These are phyloP conservation scores for Drosophila melanocephala DNA, from an alignment of 2,888 invertebrate genomes.

Conservation along the genomic window DNA sequence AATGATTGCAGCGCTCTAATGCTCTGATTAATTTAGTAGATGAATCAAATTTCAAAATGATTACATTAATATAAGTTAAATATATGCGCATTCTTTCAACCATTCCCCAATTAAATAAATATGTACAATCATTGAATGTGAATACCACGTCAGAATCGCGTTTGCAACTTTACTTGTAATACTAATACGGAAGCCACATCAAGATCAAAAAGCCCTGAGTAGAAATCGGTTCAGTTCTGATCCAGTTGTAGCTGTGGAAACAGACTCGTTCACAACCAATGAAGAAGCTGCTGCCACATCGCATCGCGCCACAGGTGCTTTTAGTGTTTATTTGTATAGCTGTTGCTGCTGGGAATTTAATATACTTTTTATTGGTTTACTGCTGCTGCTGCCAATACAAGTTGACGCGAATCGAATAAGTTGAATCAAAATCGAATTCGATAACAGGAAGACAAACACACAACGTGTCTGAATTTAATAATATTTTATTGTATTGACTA, in stretches of 20 bases:
- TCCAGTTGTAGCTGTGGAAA: neutral
- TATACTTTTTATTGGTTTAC: neutral
- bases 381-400: neutral
- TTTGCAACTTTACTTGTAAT: neutral
- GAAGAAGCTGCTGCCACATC: neutral
- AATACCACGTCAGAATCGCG: neutral
- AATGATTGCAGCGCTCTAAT: neutral
- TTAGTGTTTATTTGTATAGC: neutral
- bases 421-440: neutral
- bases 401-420: neutral
- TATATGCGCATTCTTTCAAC: neutral
- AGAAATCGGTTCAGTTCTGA: neutral
- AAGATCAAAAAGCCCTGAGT: neutral
- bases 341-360: neutral
- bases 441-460: neutral
- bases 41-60: neutral
- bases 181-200: neutral
- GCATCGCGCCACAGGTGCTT: neutral
- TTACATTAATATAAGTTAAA: neutral
- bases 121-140: neutral
- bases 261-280: neutral
- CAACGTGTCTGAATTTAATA: neutral
- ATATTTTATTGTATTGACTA: neutral
- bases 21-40: neutral
- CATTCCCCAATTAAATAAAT: neutral